A percentile compares a stretch with the other conserved stretches of the same genome.
phyloP scores from a whole-genome alignment of 2,888 invertebrate species.

The Drosophila bunnanda region DNA sequence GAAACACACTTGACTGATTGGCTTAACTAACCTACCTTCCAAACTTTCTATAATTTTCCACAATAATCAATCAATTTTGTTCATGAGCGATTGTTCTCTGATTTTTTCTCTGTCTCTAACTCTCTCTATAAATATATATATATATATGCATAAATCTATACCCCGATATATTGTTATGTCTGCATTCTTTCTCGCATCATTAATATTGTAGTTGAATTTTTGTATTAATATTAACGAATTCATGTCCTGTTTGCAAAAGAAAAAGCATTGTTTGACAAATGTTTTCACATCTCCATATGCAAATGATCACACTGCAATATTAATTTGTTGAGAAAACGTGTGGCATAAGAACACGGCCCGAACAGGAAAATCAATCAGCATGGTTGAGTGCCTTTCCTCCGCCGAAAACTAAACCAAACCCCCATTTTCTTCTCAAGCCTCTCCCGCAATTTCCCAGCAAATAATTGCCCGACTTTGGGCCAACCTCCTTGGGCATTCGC shows the following conservation, averaged over 20 bases:
- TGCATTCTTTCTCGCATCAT: conserved; percentile 80
- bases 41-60: not conserved
- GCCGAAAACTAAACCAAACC: not conserved
- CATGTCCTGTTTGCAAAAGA: conserved; percentile 31
- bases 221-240: conserved; percentile 56
- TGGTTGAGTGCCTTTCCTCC: conserved; percentile 30
- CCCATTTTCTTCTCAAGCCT: conserved; percentile 10
- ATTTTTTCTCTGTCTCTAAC: conserved; percentile 34
- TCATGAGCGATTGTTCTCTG: conserved; percentile 45
- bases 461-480: not conserved
- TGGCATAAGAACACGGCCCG: conserved; percentile 45
- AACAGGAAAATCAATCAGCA: conserved; percentile 35
- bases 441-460: not conserved
- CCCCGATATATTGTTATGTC: conserved; percentile 52
- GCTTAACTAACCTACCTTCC: conserved; percentile 23
- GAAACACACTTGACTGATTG: conserved; percentile 28
- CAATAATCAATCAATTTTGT: conserved; percentile 30
- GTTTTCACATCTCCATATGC: conserved; percentile 47
- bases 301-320: conserved; percentile 80
- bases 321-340: conserved; percentile 76
- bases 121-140: conserved; percentile 8
- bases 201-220: conserved; percentile 82
- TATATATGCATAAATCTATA: conserved; percentile 30
- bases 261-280: conserved; percentile 37
- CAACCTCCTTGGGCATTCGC: not conserved